phyloP scores from a whole-genome alignment of 30 jellyfish, hydroid and myxozoan genomes.

The Aurelia aurita region DNA sequence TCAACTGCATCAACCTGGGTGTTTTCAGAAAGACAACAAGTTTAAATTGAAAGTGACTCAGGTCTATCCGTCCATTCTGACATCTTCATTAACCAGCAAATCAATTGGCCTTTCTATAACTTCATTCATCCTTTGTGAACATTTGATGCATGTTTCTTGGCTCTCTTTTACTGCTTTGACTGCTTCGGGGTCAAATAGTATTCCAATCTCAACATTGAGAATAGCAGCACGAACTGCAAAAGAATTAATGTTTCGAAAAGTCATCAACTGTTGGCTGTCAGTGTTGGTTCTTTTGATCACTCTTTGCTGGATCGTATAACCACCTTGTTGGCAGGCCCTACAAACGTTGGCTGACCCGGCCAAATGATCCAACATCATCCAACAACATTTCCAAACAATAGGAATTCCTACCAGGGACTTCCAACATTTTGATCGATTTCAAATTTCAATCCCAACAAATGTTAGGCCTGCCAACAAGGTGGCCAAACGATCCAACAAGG shows the following conservation, averaged over 20 bases:
- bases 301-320: not conserved
- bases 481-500: no score
- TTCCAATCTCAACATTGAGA: constrained; percentile 58
- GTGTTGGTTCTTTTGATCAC: not conserved
- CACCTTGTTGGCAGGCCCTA: no score
- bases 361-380: no score
- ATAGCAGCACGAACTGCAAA: constrained; percentile 64
- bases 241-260: not conserved
- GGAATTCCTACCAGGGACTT: no score
- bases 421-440: no score
- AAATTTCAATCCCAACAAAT: no score
- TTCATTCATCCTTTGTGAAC: constrained; percentile 43
- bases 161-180: constrained; percentile 43
- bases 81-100: constrained; percentile 3
- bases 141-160: constrained; percentile 58
- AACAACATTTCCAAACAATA: no score
- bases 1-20: no score
- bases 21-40: not conserved
- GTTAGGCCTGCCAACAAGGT: no score
- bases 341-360: no score
- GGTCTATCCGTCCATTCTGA: constrained; percentile 8
- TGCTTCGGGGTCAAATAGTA: constrained; percentile 66
- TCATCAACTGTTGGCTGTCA: not conserved
- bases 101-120: constrained; percentile 39
- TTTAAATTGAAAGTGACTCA: not conserved